Percentiles rank a stretch among this genome's conserved stretches.
Evolutionary conservation across 2,797 vertebrate genomes (phyloP).

Genomic region (Oceanodroma leucorhoa): DNA sequence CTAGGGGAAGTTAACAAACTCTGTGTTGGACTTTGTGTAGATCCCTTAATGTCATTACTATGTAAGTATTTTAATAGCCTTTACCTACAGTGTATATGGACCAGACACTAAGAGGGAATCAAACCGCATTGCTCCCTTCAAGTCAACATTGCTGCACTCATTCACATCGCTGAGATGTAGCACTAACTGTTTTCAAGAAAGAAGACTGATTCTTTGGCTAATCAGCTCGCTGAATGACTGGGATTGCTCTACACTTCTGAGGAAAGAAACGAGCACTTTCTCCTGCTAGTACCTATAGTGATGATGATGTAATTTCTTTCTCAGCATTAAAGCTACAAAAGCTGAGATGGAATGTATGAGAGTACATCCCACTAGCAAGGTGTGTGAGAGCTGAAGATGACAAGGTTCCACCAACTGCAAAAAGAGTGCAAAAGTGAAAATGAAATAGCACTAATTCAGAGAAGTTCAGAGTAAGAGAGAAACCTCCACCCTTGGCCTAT

Average conservation of each 20-base stretch:
- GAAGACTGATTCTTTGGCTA: neutral
- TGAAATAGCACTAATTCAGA: neutral
- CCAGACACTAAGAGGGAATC: neutral
- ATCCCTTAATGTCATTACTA: neutral
- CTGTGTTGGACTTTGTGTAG: neutral
- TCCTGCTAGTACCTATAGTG: neutral
- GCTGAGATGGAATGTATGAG: neutral
- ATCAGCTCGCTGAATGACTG: neutral
- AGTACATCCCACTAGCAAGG: neutral
- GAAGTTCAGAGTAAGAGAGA: neutral
- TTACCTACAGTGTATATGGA: neutral
- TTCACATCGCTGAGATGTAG: neutral
- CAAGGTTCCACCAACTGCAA: neutral
- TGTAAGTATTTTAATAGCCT: neutral
- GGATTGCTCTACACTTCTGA: rapidly evolving
- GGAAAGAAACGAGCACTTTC: neutral
- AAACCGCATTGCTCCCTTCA: neutral
- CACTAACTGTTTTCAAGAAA: neutral
- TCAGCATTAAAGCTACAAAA: neutral
- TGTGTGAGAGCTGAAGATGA: neutral
- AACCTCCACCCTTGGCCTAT: neutral
- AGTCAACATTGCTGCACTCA: neutral
- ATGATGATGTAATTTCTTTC: neutral
- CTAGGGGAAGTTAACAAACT: neutral
- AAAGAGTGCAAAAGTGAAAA: neutral